These are phyloP conservation scores for Drosophila ironensis DNA, from an alignment of 1,140 invertebrate genomes.

Conservation along the genomic window DNA sequence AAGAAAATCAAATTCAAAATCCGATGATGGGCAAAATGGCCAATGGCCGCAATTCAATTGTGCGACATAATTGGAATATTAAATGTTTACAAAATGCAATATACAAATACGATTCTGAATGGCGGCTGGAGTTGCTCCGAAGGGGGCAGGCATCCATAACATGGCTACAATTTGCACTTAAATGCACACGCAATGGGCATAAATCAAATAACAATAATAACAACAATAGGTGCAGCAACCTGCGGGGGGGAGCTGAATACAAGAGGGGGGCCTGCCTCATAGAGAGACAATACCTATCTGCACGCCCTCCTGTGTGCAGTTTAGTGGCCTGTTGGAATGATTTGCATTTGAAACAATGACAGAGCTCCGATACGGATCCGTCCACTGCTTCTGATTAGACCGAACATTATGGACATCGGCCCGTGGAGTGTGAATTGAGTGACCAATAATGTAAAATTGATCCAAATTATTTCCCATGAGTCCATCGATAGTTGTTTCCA, in stretches of 20 bases:
- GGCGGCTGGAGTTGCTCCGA: not conserved
- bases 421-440: conserved; percentile 40
- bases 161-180: conserved; percentile 72
- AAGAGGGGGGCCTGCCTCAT: not conserved
- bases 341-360: conserved; percentile 72
- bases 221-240: conserved; percentile 15
- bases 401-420: conserved; percentile 19
- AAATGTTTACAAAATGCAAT: conserved; percentile 77
- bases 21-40: conserved; percentile 42
- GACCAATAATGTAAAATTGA: conserved; percentile 57
- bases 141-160: conserved; percentile 5
- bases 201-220: conserved; percentile 64
- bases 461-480: conserved; percentile 61
- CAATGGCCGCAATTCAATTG: conserved; percentile 65
- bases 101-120: conserved; percentile 49
- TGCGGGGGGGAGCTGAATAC: not conserved
- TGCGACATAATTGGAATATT: conserved; percentile 76
- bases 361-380: conserved; percentile 33
- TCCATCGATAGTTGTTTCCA: conserved; percentile 33
- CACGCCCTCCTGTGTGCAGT: conserved; percentile 30
- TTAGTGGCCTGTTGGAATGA: conserved; percentile 63
- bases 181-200: conserved; percentile 68
- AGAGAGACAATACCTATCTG: conserved; percentile 23
- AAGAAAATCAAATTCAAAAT: conserved; percentile 24
- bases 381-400: conserved; percentile 30